Evolutionary conservation across 1,140 invertebrate species (phyloP), one percentile per base, ranked within the genome.

Genomic region (Spodoptera frugiperda): DNA sequence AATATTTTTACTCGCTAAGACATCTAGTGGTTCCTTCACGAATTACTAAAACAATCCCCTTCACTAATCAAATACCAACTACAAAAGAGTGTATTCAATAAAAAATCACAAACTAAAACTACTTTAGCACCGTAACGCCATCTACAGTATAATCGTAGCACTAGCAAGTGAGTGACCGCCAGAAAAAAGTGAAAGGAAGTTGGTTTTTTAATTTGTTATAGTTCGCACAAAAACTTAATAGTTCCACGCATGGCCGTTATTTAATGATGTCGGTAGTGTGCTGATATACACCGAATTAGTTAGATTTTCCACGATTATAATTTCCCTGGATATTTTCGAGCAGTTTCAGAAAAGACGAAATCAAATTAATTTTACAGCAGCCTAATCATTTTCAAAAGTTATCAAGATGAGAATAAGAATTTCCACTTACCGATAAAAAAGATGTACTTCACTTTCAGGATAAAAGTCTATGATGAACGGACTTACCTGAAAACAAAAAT

Each of bases 151-250:
- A 2, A n/a, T 3, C n/a, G 6, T 30, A 14, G 30, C 2, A 71
- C 68, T 71, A 10, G 8, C 10, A 71, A 11, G 49, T 55, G 17
- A 54, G 11, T 55, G 68, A 54, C 49, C 49, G 21, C 21, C 33
- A 71, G 49, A 71, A 71, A 71, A 71, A 71, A 71, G 51, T 71
- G 68, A 71, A 71, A 39, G 68, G 68, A 71, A 33, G 51, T 55
- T 25, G 0, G 19, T 39, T 71, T 71, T 54, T 70, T 54, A 71
- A 55, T 55, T 55, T 25, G 10, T 48, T 44, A 21, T 9, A 48
- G 30, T 39, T 10, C n/a, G 25, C 30, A 21, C 48, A 54, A 49
- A 25, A 51, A 54, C 25, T 17, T 30, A 19, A 11, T 71, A 71
- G 51, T 71, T 71, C 49, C 9, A 9, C 0, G 9, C 39, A 11